Conservation (phyloP, 2,113 vertebrate genomes). For the Seriola dumerili region DNA sequence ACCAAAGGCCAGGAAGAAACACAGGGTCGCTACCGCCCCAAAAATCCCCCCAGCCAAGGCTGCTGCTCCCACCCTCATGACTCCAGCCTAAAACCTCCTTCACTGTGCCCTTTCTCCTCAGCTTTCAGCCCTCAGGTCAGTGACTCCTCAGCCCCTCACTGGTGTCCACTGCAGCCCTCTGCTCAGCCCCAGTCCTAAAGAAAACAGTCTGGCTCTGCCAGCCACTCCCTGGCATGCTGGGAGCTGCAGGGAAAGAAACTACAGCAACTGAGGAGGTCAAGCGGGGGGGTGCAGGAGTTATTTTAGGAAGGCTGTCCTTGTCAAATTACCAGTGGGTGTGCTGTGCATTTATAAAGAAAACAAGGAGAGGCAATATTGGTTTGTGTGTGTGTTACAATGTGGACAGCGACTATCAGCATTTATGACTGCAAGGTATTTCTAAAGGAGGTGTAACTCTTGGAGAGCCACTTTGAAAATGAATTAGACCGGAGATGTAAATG, state of each 20-base stretch:
- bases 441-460: constrained; percentile 55
- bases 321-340: constrained; percentile 82
- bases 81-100: constrained; percentile 40
- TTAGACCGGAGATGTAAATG: constrained; percentile 66
- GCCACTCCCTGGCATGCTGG: constrained; percentile 68
- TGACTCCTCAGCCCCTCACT: constrained; percentile 16
- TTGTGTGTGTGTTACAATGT: constrained; percentile 22
- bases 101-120: background rate
- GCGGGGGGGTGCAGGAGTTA: constrained; percentile 73
- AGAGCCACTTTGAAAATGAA: constrained; percentile 69
- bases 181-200: constrained; percentile 27
- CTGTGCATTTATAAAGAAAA: constrained; percentile 49
- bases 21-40: constrained; percentile 83
- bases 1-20: constrained; percentile 88
- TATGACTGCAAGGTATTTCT: constrained; percentile 71
- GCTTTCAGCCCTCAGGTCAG: constrained; percentile 16
- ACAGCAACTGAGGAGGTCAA: constrained; percentile 47
- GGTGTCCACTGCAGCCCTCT: constrained; percentile 35
- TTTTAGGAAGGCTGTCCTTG: constrained; percentile 85
- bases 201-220: constrained; percentile 32
- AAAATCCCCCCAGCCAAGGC: constrained; percentile 86
- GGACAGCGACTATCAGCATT: constrained; percentile 37
- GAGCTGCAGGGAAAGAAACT: constrained; percentile 34
- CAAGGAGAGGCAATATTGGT: constrained; percentile 25
- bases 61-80: constrained; percentile 87